These are phyloP conservation scores for Halcyon leucocephala DNA, from an alignment of 2,797 vertebrate species.

Conservation along the genomic window DNA sequence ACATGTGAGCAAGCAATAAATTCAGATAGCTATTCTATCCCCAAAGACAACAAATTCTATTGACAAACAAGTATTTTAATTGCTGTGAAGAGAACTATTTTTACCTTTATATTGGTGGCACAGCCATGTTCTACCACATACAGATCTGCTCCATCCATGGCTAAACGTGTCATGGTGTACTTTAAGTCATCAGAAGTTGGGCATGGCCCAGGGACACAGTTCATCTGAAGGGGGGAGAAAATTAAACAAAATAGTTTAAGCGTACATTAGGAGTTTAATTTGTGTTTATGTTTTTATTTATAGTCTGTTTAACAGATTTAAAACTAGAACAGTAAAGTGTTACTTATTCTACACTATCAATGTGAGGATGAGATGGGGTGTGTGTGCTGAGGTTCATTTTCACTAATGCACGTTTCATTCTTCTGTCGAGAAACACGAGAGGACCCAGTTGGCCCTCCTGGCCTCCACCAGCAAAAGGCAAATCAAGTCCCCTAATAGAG, in stretches of 20 bases:
- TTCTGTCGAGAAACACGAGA: neutral
- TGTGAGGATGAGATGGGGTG: neutral
- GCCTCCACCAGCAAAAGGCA: neutral
- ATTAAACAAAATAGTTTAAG: neutral
- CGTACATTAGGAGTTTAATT: neutral
- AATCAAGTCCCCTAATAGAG: neutral
- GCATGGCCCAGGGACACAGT: constrained; percentile 89
- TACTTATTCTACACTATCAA: neutral
- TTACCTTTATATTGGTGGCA: constrained; percentile 93
- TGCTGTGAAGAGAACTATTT: neutral
- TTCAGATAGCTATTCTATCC: neutral
- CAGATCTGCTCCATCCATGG: constrained; percentile 91
- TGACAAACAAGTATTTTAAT: neutral
- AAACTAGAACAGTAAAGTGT: neutral
- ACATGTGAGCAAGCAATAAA: neutral
- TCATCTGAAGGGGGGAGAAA: constrained; percentile 60
- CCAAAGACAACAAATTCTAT: neutral
- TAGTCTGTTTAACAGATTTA: neutral
- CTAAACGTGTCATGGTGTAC: constrained; percentile 96
- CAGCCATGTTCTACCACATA: constrained; percentile 96
- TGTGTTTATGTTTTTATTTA: neutral
- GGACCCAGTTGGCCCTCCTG: neutral
- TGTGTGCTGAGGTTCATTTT: neutral
- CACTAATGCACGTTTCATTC: neutral
- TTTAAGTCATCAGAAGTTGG: constrained; percentile 94